Evolutionary conservation across 2,888 invertebrate species (phyloP).

Genomic region (Drosophila prolongata): DNA sequence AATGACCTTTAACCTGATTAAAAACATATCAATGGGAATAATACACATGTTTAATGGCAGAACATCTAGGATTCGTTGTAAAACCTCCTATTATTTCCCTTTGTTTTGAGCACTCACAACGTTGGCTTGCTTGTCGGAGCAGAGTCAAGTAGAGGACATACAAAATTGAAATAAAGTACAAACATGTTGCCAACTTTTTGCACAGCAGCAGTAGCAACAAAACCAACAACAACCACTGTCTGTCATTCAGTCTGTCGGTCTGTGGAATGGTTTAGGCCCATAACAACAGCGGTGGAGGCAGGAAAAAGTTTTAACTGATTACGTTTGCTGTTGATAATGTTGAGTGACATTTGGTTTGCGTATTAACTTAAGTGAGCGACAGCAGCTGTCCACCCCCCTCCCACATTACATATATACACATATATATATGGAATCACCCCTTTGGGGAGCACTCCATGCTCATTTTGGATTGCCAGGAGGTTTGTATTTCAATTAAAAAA

Average conservation of each 20-base stretch:
- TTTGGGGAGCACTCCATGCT: constrained; percentile 14
- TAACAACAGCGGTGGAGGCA: constrained; percentile 22
- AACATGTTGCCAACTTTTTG: constrained; percentile 72
- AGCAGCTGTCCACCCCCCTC: constrained; percentile 30
- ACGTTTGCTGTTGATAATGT: constrained; percentile 79
- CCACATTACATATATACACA: neutral
- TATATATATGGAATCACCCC: constrained; percentile 12
- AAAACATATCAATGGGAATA: neutral
- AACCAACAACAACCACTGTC: constrained; percentile 14
- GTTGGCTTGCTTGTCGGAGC: constrained; percentile 17
- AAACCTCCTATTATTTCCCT: constrained; percentile 3
- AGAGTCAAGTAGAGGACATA: constrained; percentile 47
- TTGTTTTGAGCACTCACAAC: constrained; percentile 31
- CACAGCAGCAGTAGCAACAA: constrained; percentile 38
- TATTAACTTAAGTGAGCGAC: constrained; percentile 79
- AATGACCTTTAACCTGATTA: neutral
- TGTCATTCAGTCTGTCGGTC: constrained; percentile 30
- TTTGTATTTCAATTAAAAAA: constrained; percentile 74
- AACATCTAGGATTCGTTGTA: constrained; percentile 28
- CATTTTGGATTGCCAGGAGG: constrained; percentile 62
- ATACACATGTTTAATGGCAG: neutral
- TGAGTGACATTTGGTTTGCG: constrained; percentile 80
- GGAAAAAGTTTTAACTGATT: constrained; percentile 75
- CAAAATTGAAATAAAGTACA: constrained; percentile 72
- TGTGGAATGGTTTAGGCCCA: constrained; percentile 30